Base-by-base conservation (phyloP, 1,140 invertebrate species). In the Agrilus planipennis region DNA sequence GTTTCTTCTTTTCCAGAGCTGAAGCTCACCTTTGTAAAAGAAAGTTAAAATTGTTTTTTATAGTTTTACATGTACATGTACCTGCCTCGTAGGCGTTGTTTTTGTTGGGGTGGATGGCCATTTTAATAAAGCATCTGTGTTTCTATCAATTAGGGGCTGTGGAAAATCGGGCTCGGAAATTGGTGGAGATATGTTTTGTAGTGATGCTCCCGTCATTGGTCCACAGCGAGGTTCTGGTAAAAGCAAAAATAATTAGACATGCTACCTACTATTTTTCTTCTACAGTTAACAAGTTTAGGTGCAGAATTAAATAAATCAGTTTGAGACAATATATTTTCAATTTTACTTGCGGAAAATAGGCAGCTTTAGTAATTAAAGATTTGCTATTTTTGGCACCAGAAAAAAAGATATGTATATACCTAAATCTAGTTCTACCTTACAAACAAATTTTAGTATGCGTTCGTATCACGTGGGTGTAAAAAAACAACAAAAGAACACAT, bases 91-190 rank as follows among this genome's bases (percentile, higher is more conserved):
- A 11, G 59, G 57, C 3, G 57, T 58, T 15, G 47, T 50, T 47
- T 57, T 60, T n/a, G 46, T 55, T 17, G 44, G 46, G 15, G 50
- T 51, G 31, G 43, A 41, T 7, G 57, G 55, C 67, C 68, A 69
- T 51, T 65, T 63, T 50, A 68, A 54, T 34, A 69, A 44, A 14
- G 65, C 65, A 11, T 65, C 62, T 36, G 66, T 67, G 51, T 55
- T 65, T 35, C 68, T 57, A 44, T 66, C 61, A 40, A 70, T 66
- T 39, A 70, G 47, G 19, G 68, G 68, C 51, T 70, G 68, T 28
- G 67, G 67, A 41, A 62, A 44, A 42, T 70, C 68, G 52, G 65
- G 55, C 50, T 70, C 67, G 39, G 64, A 62, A 51, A 64, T 57
- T 27, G 55, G 45, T 38, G 54, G 55, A 45, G 63, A 60, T 51